These are phyloP conservation scores for Damaliscus lunatus DNA, from an alignment of 2,113 vertebrate species.

Conservation along the genomic window DNA sequence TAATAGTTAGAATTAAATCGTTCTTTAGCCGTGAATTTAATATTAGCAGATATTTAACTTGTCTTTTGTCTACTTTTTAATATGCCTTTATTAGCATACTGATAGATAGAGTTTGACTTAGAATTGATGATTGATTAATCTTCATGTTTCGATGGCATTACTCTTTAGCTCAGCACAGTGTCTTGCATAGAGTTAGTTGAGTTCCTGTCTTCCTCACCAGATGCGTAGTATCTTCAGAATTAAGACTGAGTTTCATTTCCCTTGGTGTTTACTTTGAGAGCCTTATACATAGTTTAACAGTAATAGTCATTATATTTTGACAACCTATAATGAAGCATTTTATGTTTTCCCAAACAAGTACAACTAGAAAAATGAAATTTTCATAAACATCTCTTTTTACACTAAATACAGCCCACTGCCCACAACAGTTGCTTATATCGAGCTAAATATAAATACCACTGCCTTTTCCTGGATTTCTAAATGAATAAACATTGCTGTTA, in stretches of 20 bases:
- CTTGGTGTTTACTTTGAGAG: not conserved
- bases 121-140: not conserved
- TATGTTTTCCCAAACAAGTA: conserved; percentile 20
- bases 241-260: not conserved
- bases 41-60: conserved; percentile 13
- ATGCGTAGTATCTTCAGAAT: not conserved
- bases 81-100: not conserved
- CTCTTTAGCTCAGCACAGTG: not conserved
- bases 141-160: not conserved
- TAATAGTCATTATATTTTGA: not conserved
- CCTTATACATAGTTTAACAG: not conserved
- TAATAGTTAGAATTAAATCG: not conserved
- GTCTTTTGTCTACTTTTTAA: not conserved
- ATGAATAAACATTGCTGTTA: not conserved
- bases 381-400: conserved; percentile 1
- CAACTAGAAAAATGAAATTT: not conserved
- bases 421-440: not conserved
- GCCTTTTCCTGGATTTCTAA: conserved; percentile 3
- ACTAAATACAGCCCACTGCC: not conserved
- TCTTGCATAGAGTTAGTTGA: not conserved
- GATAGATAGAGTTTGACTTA: not conserved
- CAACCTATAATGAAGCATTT: not conserved
- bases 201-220: not conserved
- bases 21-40: not conserved
- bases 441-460: conserved; percentile 5